Conservation (phyloP, 2,888 invertebrate species). For the Platynereis dumerilii region DNA sequence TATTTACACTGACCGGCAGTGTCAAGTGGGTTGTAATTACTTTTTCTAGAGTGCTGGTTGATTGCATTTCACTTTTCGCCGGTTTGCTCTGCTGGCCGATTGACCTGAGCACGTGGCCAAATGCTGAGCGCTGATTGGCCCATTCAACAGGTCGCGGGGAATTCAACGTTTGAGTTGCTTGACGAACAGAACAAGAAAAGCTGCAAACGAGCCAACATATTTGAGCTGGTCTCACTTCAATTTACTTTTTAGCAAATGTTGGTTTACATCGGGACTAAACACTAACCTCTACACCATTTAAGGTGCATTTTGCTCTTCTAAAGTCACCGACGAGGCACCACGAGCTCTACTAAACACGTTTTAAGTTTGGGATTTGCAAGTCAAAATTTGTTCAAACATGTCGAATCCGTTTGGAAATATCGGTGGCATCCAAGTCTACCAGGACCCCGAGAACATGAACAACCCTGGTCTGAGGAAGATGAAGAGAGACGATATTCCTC, state of each 20-base stretch:
- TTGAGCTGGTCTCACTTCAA: not conserved
- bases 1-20: too few species aligned
- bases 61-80: too few species aligned
- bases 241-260: not conserved
- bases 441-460: constrained; percentile 43
- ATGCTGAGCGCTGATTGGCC: constrained; percentile 48
- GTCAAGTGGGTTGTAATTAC: too few species aligned
- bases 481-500: constrained; percentile 31
- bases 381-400: constrained; percentile 18
- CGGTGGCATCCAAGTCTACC: constrained; percentile 29
- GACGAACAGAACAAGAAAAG: too few species aligned
- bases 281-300: not conserved
- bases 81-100: too few species aligned
- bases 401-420: constrained; percentile 16
- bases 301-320: not conserved
- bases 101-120: constrained; percentile 16
- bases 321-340: too few species aligned
- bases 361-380: not conserved
- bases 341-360: too few species aligned
- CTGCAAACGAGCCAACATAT: too few species aligned
- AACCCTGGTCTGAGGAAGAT: constrained; percentile 40
- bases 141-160: constrained; percentile 47
- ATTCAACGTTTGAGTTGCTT: constrained; percentile 40
- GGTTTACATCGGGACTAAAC: not conserved
- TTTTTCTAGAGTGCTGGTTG: too few species aligned